Base-by-base conservation (phyloP, 2,888 invertebrate genomes). In the Limenitis camilla region DNA sequence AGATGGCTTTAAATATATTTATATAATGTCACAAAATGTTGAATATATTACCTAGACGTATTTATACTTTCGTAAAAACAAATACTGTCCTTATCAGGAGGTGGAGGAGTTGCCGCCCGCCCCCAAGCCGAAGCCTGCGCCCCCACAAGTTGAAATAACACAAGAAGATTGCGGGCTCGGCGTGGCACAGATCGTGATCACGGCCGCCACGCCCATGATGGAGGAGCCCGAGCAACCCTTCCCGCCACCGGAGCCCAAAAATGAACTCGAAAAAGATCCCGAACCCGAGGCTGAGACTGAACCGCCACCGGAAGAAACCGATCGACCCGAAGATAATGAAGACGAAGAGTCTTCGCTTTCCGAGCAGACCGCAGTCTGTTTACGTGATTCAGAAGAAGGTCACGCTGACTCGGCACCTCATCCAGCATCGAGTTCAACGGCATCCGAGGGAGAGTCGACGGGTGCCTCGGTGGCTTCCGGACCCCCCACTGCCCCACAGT, bases 191-290 rank as follows among this genome's bases (percentile, higher is more conserved):
- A 96, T 97, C 66, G 95, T 96, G 54, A 96, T 97, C 77, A 97
- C 96, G 42, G 96, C 96, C 49, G 96, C 97, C 60, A 97, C 97
- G 40, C 97, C 97, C 40, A 95, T 95, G 94, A 88, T 92, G 68
- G 96, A 97, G 81, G 95, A 95, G 71, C 90, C 94, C 38, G 95
- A 94, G 63, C 92, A 91, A 71, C 90, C 92, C 33, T 94, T 94
- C 83, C 94, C 94, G 9, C 92, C 92, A 4, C 72, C 84, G 6
- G 89, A 86, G 57, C 73, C 80, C 58, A n/a, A n/a, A n/a, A n/a
- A n/a, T n/a, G n/a, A n/a, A n/a, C n/a, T n/a, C n/a, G n/a, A n/a
- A n/a, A n/a, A n/a, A n/a, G 76, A 67, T 33, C 52, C 61, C 6
- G 68, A 71, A 40, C 55, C 55, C 36, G 67, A 66, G 35, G 40